Conservation (phyloP, 2,888 invertebrate species). For the Eupithecia pulchellata region DNA sequence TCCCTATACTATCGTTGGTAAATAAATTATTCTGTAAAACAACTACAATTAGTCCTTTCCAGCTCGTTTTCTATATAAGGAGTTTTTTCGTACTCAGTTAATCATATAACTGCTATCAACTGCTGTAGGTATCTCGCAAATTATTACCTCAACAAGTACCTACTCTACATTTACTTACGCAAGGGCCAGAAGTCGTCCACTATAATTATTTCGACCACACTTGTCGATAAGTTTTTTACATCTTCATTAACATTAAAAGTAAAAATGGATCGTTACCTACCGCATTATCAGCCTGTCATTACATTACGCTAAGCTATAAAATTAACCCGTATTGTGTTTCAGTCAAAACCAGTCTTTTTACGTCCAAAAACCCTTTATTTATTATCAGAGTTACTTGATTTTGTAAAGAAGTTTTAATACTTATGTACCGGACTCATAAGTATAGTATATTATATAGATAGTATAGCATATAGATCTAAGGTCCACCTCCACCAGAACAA, state of each 20-base stretch:
- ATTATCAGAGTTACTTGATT: background rate
- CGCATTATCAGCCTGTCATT: slow-evolving; percentile 47
- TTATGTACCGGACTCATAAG: background rate
- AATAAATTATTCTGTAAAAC: slow-evolving; percentile 6
- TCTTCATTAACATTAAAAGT: slow-evolving; percentile 32
- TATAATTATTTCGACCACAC: slow-evolving; percentile 53
- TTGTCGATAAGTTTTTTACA: slow-evolving; percentile 38
- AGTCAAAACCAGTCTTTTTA: slow-evolving; percentile 12
- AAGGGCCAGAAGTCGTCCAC: slow-evolving; percentile 39
- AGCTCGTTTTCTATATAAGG: slow-evolving; percentile 29
- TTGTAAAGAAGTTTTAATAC: background rate
- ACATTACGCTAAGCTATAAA: slow-evolving; percentile 47
- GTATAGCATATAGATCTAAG: background rate
- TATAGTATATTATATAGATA: no score
- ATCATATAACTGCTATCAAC: slow-evolving; percentile 31
- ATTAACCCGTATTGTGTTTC: slow-evolving; percentile 53
- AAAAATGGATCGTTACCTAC: slow-evolving; percentile 46
- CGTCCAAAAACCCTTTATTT: no score
- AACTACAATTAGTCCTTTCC: slow-evolving; percentile 27
- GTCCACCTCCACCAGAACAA: background rate
- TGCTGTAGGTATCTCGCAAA: slow-evolving; percentile 30
- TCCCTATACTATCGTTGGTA: background rate
- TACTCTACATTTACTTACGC: slow-evolving; percentile 42
- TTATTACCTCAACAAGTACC: slow-evolving; percentile 33
- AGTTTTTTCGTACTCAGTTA: slow-evolving; percentile 35